Evolutionary conservation across 2,113 vertebrate genomes (phyloP).

Genomic region (Copsychus sechellarum): DNA sequence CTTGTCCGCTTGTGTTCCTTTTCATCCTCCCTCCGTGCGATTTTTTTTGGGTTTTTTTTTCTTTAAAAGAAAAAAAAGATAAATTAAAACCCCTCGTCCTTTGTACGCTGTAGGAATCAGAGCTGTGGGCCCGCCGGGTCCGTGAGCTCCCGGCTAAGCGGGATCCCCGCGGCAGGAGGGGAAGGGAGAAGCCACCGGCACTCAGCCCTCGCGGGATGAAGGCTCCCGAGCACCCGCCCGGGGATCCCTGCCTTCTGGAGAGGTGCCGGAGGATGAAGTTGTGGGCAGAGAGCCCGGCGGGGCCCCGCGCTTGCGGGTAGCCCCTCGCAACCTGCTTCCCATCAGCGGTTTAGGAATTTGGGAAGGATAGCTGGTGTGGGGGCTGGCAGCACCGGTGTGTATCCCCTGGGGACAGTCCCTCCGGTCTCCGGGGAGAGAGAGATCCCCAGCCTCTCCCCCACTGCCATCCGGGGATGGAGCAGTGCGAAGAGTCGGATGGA

Average conservation of each 20-base stretch:
- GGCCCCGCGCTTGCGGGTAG: not conserved
- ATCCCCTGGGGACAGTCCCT: not conserved
- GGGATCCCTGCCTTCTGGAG: not conserved
- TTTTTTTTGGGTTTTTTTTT: not conserved
- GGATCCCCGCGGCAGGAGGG: not conserved
- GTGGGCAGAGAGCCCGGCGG: not conserved
- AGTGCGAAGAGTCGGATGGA: not conserved
- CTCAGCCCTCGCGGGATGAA: not conserved
- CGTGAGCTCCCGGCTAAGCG: not conserved
- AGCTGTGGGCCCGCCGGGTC: not conserved
- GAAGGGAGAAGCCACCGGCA: not conserved
- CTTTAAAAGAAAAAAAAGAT: not conserved
- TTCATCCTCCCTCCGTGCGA: not conserved
- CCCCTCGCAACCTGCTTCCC: not conserved
- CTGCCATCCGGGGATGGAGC: fast-evolving
- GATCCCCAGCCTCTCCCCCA: not conserved
- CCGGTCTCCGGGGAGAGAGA: not conserved
- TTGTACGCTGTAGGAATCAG: not conserved
- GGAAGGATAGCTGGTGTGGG: not conserved
- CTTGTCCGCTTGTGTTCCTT: not conserved
- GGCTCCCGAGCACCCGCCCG: not conserved
- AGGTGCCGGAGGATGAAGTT: not conserved
- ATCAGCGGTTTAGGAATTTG: not conserved
- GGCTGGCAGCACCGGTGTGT: not conserved
- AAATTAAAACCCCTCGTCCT: not conserved